Evolutionary conservation across 2,888 invertebrate genomes (phyloP), one percentile per base, ranked within the genome.

Genomic region (Pollenia labialis): DNA sequence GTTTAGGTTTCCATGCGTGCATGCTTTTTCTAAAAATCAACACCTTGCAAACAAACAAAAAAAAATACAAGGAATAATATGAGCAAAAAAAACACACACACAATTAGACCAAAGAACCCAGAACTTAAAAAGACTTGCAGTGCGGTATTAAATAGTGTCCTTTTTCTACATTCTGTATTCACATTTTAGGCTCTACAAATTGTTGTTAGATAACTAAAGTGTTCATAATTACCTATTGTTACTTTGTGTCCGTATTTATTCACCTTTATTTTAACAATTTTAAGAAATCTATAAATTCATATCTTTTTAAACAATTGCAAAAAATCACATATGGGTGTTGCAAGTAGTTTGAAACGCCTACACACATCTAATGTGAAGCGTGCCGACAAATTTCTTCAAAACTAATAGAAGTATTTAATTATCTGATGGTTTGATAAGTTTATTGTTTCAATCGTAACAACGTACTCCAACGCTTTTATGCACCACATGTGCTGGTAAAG

Each of bases 371-470:
- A 11, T 46, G 8, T 50, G 80, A 85, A 88, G 88, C 80, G 88
- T 88, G 88, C 87, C 87, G 77, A 71, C 52, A 86, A 85, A 58
- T 71, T 87, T 81, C 71, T 48, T 54, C 40, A 77, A 84, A 82
- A 75, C 9, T n/a, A 48, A 50, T 18, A 52, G 4, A 62, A 72
- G 44, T 81, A 46, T 85, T 81, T 85, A 32, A 88, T 85, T 82
- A 77, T 79, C 50, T 75, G 81, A 88, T 86, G 60, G 76, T 68
- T 85, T 86, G 81, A 88, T 86, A 85, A 84, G 71, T 62, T 64
- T 69, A 84, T 84, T 81, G 76, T 85, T 81, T 32, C 50, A 50
- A 40, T 64, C 12, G 58, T 6, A 44, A 16, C n/a, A 1, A 32
- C 32, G 10, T 54, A 10, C 11, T 23, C 23, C 16, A 18, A 66